These are phyloP conservation scores for Euglossa dilemma DNA, from an alignment of 1,140 invertebrate genomes.

Conservation along the genomic window DNA sequence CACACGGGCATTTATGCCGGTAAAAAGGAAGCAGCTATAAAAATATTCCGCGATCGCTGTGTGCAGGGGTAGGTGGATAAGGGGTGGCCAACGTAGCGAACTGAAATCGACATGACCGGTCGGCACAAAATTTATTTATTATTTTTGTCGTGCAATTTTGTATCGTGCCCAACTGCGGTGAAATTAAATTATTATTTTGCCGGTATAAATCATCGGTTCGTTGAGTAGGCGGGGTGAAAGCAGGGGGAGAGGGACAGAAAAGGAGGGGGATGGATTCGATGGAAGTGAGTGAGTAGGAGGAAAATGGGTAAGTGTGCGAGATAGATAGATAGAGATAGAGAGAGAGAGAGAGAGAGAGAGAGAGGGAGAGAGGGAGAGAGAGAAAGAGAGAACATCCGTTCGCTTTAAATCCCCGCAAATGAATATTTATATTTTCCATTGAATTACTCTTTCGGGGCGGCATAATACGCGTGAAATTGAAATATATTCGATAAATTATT, in stretches of 20 bases:
- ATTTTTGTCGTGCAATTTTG: constrained; percentile 82
- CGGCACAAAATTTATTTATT: constrained; percentile 82
- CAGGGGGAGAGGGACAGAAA: not conserved
- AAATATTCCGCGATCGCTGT: constrained; percentile 59
- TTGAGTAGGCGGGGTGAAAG: constrained; percentile 58
- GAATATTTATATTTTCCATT: constrained; percentile 83
- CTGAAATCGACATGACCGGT: constrained; percentile 81
- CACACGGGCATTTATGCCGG: constrained; percentile 55
- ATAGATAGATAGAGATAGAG: not conserved
- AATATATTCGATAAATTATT: constrained; percentile 83
- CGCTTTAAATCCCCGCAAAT: constrained; percentile 82
- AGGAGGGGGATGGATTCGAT: constrained; percentile 22
- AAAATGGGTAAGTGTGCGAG: not conserved
- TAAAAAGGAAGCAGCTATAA: constrained; percentile 60
- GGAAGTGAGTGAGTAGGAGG: constrained; percentile 15
- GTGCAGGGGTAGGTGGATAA: constrained; percentile 49
- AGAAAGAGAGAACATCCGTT: constrained; percentile 62
- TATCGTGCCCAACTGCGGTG: constrained; percentile 80
- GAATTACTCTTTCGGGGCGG: constrained; percentile 81
- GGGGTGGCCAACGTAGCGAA: constrained; percentile 49
- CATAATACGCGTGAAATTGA: constrained; percentile 81
- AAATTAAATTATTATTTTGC: constrained; percentile 83
- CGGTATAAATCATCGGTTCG: constrained; percentile 78
- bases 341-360: not conserved
- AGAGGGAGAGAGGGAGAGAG: constrained; percentile 5